These are phyloP conservation scores for Nemotelus nigrinus DNA, from an alignment of 2,888 invertebrate genomes.

Conservation along the genomic window DNA sequence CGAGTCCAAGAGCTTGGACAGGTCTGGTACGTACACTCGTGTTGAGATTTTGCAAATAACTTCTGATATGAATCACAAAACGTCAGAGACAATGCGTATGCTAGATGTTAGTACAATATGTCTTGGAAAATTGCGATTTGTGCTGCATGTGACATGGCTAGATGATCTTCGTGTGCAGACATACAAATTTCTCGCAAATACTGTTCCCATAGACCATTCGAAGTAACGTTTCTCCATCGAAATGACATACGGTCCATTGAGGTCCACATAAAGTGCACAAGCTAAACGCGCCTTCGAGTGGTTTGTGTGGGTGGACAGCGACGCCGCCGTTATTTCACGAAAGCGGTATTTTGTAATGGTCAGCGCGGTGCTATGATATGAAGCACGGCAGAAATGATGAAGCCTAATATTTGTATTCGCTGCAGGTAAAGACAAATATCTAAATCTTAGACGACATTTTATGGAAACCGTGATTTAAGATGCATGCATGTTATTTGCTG, in stretches of 20 bases:
- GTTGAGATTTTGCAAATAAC: conserved; percentile 18
- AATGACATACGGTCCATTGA: too few species aligned
- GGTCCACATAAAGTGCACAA: too few species aligned
- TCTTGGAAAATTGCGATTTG: conserved; percentile 7
- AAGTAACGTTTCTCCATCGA: too few species aligned
- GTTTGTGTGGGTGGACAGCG: conserved; percentile 3
- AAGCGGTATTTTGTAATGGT: background rate
- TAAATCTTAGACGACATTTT: conserved; percentile 4
- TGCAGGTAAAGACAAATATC: background rate
- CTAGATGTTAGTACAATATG: background rate
- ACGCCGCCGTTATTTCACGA: background rate
- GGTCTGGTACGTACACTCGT: background rate
- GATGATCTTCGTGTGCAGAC: background rate
- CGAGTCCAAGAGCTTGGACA: background rate
- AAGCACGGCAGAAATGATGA: background rate
- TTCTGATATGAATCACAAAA: conserved; percentile 24
- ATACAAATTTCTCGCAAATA: background rate
- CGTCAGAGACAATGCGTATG: background rate
- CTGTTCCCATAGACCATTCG: conserved; percentile 3
- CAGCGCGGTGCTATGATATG: background rate
- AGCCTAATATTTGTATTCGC: background rate
- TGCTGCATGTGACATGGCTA: conserved; percentile 14
- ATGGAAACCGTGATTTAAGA: background rate
- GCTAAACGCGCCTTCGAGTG: too few species aligned
- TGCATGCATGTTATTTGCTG: too few species aligned